Evolutionary conservation across 2,113 vertebrate species (phyloP).

Genomic region (Panthera tigris): DNA sequence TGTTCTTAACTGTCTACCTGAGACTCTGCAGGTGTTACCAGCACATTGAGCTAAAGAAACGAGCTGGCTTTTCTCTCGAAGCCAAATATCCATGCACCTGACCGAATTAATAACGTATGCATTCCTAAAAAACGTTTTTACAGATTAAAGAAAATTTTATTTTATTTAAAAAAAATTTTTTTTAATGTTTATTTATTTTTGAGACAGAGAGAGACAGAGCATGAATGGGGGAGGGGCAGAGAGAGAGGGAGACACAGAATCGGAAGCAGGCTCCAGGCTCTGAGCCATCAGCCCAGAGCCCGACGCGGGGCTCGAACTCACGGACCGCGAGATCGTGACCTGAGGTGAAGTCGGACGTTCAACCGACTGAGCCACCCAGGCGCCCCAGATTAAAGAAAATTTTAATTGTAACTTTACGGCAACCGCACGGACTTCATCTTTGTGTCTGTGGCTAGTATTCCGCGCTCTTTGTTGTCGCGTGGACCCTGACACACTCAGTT

Average conservation of each 20-base stretch:
- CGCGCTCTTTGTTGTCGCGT: rapidly evolving
- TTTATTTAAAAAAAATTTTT: too few species aligned
- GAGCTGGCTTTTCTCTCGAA: not conserved
- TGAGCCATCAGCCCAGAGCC: too few species aligned
- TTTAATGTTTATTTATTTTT: too few species aligned
- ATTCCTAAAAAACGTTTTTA: not conserved
- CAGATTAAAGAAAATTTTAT: not conserved
- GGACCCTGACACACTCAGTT: too few species aligned
- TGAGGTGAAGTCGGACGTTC: too few species aligned
- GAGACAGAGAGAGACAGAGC: too few species aligned
- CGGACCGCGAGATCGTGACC: too few species aligned
- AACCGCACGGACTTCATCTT: not conserved
- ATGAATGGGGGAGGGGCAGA: too few species aligned
- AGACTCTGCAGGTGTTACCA: not conserved
- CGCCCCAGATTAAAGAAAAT: not conserved
- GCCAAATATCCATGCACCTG: not conserved
- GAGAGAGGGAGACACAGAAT: too few species aligned
- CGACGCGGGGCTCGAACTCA: too few species aligned
- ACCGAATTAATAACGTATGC: not conserved
- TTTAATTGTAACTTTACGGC: not conserved
- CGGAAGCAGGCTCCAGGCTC: too few species aligned
- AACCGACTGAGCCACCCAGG: too few species aligned
- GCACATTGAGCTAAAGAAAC: not conserved
- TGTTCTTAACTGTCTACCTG: not conserved
- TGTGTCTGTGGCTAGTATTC: not conserved